These are phyloP conservation scores for Merluccius polli DNA, from an alignment of 2,797 vertebrate species.

Conservation along the genomic window DNA sequence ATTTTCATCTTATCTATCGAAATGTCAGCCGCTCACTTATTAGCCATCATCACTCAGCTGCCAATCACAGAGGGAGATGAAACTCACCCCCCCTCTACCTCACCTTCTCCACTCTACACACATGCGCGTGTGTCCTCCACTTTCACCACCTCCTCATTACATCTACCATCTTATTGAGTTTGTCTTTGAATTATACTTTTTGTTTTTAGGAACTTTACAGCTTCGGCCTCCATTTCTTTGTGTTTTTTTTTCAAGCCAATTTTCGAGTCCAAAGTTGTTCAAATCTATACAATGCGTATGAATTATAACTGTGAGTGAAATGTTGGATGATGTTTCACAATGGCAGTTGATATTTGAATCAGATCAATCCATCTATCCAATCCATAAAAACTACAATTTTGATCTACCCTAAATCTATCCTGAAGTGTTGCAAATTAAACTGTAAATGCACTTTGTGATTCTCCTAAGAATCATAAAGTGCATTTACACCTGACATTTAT, in stretches of 20 bases:
- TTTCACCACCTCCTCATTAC: slow-evolving; percentile 9
- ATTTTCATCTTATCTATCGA: slow-evolving; percentile 73
- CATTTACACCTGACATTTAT: no score
- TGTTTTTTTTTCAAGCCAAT: not conserved
- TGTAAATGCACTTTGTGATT: not conserved
- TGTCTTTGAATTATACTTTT: slow-evolving; percentile 24
- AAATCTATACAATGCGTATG: not conserved
- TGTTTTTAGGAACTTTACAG: slow-evolving; percentile 17
- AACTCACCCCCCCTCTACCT: slow-evolving; percentile 32
- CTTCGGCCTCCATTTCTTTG: slow-evolving; percentile 26
- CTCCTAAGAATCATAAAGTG: no score
- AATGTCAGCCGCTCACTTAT: slow-evolving; percentile 75
- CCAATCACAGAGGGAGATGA: slow-evolving; percentile 59
- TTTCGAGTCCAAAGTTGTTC: not conserved
- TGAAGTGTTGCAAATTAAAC: not conserved
- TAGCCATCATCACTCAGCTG: slow-evolving; percentile 62
- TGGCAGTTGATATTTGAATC: not conserved
- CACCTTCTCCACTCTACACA: slow-evolving; percentile 5
- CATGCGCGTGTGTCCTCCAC: not conserved
- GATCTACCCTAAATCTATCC: no score
- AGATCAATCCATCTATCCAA: not conserved
- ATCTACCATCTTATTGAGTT: slow-evolving; percentile 35
- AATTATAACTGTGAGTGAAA: not conserved
- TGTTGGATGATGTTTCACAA: not conserved
- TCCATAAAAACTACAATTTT: not conserved